phyloP scores from a whole-genome alignment of 1,140 invertebrate genomes.

The Cepaea nemoralis region DNA sequence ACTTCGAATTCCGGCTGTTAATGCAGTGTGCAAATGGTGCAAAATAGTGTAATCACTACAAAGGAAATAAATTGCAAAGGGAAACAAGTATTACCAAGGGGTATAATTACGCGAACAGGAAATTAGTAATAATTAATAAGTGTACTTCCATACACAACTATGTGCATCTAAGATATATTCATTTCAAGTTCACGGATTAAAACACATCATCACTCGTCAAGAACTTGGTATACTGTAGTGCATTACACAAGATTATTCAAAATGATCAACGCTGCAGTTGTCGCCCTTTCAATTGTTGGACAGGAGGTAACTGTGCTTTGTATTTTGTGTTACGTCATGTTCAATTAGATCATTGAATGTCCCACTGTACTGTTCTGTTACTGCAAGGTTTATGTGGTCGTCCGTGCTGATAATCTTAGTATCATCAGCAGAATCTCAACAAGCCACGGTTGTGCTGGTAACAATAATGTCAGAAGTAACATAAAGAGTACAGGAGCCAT shows the following conservation, averaged over 20 bases:
- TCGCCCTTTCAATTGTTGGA: conserved; percentile 18
- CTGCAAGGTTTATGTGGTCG: too few species aligned
- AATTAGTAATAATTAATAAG: neutral
- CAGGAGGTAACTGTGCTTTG: conserved; percentile 24
- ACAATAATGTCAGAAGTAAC: too few species aligned
- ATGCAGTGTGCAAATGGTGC: neutral
- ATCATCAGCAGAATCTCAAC: too few species aligned
- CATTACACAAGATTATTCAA: neutral
- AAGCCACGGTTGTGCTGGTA: too few species aligned
- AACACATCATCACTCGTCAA: too few species aligned
- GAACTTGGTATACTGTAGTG: neutral
- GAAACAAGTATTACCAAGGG: neutral
- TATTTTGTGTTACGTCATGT: too few species aligned
- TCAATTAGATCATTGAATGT: too few species aligned
- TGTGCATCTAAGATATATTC: neutral
- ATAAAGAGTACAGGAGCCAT: too few species aligned
- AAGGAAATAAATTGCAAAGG: neutral
- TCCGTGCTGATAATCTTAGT: too few species aligned
- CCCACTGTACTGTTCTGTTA: too few species aligned
- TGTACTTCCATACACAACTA: neutral
- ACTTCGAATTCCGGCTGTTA: too few species aligned
- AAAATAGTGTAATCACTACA: neutral
- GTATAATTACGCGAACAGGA: neutral
- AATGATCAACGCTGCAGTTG: conserved; percentile 29
- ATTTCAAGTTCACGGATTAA: too few species aligned